phyloP scores from a whole-genome alignment of 2,113 vertebrate genomes.

The Cheirogaleus medius region DNA sequence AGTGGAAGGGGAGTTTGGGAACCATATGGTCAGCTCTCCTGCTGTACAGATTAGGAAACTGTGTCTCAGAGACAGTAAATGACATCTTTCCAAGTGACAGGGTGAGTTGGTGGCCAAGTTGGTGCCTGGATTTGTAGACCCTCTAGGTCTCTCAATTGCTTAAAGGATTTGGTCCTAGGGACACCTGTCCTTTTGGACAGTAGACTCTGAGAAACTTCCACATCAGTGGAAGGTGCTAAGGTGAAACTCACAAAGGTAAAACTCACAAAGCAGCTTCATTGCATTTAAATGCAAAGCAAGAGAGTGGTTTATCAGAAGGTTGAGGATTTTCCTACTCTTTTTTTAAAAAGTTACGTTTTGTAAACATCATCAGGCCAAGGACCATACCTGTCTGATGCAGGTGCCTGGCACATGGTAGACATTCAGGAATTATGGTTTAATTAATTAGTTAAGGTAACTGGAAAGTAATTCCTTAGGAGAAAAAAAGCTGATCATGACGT shows the following conservation, averaged over 20 bases:
- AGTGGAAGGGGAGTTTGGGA: not conserved
- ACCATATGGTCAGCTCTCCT: not conserved
- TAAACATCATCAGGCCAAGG: not conserved
- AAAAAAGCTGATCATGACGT: rapidly evolving
- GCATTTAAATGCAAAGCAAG: not conserved
- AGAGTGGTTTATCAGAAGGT: not conserved
- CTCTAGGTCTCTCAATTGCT: not conserved
- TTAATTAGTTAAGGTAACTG: not conserved
- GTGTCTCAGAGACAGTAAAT: not conserved
- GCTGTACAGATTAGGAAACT: not conserved
- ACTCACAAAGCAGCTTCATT: not conserved
- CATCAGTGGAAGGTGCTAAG: not conserved
- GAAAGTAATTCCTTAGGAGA: not conserved
- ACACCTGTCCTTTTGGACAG: not conserved
- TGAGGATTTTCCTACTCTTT: not conserved
- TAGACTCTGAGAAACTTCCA: not conserved
- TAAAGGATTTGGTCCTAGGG: not conserved
- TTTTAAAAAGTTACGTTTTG: not conserved
- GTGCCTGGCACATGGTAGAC: not conserved
- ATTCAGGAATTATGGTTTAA: not conserved
- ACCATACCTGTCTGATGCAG: not conserved
- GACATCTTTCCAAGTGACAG: not conserved
- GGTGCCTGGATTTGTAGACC: not conserved
- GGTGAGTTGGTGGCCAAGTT: not conserved
- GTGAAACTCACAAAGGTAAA: not conserved